Conservation (phyloP, 2,888 invertebrate species). For the Rhamphomyia laevipes region DNA sequence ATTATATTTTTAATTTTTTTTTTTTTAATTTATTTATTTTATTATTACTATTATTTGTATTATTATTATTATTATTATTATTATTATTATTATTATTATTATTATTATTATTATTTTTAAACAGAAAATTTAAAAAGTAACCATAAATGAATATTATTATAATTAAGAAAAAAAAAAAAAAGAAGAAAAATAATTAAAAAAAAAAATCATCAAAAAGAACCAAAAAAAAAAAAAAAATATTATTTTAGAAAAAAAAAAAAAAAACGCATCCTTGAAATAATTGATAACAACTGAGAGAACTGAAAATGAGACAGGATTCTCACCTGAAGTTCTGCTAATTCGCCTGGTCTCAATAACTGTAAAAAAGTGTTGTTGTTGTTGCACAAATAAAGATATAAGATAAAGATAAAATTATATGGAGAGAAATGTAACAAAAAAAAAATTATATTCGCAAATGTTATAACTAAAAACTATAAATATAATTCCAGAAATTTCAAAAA, state of each 20-base stretch:
- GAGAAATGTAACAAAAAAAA: too few species aligned
- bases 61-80: neutral
- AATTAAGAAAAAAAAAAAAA: too few species aligned
- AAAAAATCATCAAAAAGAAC: too few species aligned
- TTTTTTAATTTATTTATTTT: too few species aligned
- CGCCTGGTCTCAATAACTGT: slow-evolving; percentile 60
- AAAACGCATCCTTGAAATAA: too few species aligned
- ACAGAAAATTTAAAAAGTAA: neutral
- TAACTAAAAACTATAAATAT: too few species aligned
- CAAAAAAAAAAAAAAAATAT: slow-evolving; percentile 1
- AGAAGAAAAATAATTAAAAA: too few species aligned
- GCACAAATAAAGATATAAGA: slow-evolving; percentile 9
- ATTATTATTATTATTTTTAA: neutral
- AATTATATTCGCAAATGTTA: too few species aligned
- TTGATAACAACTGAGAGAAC: too few species aligned
- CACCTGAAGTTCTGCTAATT: slow-evolving; percentile 64
- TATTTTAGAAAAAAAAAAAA: neutral
- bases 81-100: neutral
- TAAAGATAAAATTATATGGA: slow-evolving; percentile 6
- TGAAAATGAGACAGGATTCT: slow-evolving; percentile 17
- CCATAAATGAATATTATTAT: neutral
- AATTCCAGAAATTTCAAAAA: too few species aligned
- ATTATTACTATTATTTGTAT: too few species aligned
- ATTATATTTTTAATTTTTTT: too few species aligned
- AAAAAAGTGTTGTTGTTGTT: slow-evolving; percentile 13